Base-by-base conservation (phyloP, 2,113 vertebrate genomes). In the Silurus glanis region DNA sequence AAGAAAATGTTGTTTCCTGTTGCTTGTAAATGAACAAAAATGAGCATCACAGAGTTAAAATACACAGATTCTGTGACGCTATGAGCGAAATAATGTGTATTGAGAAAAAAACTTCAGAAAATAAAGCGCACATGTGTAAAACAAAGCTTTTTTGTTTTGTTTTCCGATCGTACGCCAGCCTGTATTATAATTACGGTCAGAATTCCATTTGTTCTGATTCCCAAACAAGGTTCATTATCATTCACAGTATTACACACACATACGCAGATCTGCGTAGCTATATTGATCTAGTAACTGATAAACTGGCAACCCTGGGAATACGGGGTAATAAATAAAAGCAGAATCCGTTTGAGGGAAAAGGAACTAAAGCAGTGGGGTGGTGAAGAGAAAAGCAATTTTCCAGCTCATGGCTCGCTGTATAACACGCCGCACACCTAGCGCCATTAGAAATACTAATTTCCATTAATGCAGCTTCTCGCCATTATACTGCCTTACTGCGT, bases 311-410 rank as follows among this genome's bases (percentile, higher is more conserved):
- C 13, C 56, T 3, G 28, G 12, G 19, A 61, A 61, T 56, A 13
- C 17, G 7, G 3, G 79, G 17, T 66, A 61, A 62, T 78, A 64
- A 85, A 85, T 76, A 74, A 85, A 86, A 5, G 64, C 62, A 58
- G 64, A 21, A 53, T 67, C 51, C 13, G 47, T 76, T 75, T 19
- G 14, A 37, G 37, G 9, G 72, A 67, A 71, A 19, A 72, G 55
- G 49, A 61, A 72, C 2, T 61, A 74, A 81, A 69, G 19, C 51
- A 51, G 64, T 80, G 21, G 25, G 4, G 8, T 62, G 49, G 21
- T 45, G 78, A 59, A 72, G 47, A 86, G 78, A 53, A 86, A 81
- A 59, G 47, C 23, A 64, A 82, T 82, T 86, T 82, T 82, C 56
- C 79, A 53, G 67, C 56, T 64, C 79, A 82, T 19, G 21, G 64